phyloP scores from a whole-genome alignment of 2,888 invertebrate genomes.

The Agrotis ipsilon region DNA sequence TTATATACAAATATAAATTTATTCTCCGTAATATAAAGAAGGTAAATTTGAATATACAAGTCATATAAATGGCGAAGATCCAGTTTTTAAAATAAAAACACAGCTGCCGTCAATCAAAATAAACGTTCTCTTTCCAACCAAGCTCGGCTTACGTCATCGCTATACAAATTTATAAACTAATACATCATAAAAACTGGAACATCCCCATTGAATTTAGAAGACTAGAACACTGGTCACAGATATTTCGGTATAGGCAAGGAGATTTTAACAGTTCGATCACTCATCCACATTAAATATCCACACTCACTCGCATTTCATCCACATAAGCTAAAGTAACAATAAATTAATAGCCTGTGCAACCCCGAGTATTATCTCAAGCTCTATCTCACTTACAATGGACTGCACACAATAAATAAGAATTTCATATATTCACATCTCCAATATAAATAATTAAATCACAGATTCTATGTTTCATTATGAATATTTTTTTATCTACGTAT shows the following conservation, averaged over 20 bases:
- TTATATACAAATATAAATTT: conserved; percentile 81
- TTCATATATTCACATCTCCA: conserved; percentile 71
- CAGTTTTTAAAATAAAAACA: conserved; percentile 68
- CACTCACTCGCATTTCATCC: conserved; percentile 68
- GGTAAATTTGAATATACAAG: conserved; percentile 76
- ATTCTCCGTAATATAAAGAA: conserved; percentile 73
- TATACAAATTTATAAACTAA: conserved; percentile 61
- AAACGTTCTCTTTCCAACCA: conserved; percentile 45
- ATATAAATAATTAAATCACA: conserved; percentile 88
- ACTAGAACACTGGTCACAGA: conserved; percentile 89
- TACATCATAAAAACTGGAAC: conserved; percentile 73
- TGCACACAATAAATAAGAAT: conserved; percentile 77
- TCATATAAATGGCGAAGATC: conserved; percentile 71
- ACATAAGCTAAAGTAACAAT: conserved; percentile 77
- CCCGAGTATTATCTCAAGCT: conserved; percentile 84
- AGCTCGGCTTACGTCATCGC: conserved; percentile 37
- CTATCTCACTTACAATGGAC: conserved; percentile 70
- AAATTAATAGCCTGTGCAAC: conserved; percentile 80
- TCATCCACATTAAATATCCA: conserved; percentile 67
- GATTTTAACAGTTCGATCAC: conserved; percentile 74
- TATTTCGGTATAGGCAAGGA: conserved; percentile 85
- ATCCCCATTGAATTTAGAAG: conserved; percentile 76
- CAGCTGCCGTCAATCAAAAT: conserved; percentile 65
- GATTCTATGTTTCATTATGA: conserved; percentile 84
- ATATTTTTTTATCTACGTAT: conserved; percentile 75